phyloP scores from a whole-genome alignment of 2,113 vertebrate species.

The Tragelaphus scriptus region DNA sequence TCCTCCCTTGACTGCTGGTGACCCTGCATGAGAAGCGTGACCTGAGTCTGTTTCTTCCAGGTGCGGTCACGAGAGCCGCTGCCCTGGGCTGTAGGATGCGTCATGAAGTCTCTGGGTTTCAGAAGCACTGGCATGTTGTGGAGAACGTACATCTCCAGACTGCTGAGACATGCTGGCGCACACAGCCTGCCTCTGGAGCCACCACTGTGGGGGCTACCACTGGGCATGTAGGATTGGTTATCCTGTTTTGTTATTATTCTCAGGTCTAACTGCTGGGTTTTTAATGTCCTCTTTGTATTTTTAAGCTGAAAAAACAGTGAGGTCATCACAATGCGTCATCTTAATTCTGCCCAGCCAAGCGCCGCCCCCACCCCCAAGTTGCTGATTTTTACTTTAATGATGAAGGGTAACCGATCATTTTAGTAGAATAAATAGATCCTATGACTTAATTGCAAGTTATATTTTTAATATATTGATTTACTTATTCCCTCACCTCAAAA shows the following conservation, averaged over 20 bases:
- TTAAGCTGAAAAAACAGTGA: not conserved
- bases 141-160: not conserved
- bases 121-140: too few species aligned
- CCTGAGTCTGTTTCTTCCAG: too few species aligned
- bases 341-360: not conserved
- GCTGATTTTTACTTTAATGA: not conserved
- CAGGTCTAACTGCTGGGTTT: not conserved
- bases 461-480: not conserved
- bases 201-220: not conserved
- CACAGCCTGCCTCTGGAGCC: not conserved
- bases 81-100: not conserved
- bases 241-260: not conserved
- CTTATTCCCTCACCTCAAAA: not conserved
- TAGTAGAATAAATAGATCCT: not conserved
- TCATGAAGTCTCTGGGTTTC: not conserved
- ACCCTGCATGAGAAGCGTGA: not conserved
- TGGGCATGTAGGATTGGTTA: accelerated
- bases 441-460: not conserved
- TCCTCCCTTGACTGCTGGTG: not conserved
- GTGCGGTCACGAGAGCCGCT: accelerated
- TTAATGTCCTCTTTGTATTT: not conserved
- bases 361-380: not conserved
- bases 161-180: accelerated
- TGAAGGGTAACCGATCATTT: not conserved
- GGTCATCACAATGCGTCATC: not conserved